Base-by-base conservation (phyloP, 2,888 invertebrate species). In the Mamestra brassicae region DNA sequence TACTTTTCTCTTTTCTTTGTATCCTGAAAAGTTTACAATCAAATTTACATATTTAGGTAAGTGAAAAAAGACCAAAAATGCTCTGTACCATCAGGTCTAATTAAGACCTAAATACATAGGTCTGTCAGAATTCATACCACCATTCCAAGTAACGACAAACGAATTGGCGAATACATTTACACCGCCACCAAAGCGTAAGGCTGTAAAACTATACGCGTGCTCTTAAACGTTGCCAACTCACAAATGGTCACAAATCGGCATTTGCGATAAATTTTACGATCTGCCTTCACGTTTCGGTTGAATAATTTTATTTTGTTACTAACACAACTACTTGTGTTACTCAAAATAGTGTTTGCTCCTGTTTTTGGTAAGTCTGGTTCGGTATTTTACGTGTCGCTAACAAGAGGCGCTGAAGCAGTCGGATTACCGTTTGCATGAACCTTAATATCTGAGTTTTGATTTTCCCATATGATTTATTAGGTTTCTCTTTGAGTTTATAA, bases 251-350 rank as follows among this genome's bases (percentile, higher is more conserved):
- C 76, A 85, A 76, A 69, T 76, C 87, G 61, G 34, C 62, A 70
- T 80, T 76, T 15, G 72, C 87, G 71, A 83, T 80, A 85, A 78
- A 77, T 61, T 85, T 85, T 72, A 85, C 85, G 87, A 85, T 36
- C 58, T 58, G 47, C 75, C 60, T 82, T 52, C 54, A 47, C 36
- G 77, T 70, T 82, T 66, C 13, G 57, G 65, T 85, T 61, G 36
- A 79, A 65, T 68, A 50, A 60, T 68, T 86, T 74, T 74, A 74
- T 86, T 84, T 85, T 76, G 58, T 65, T 67, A 45, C n/a, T 47
- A 58, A 70, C 66, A 17, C 36, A 74, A 10, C 60, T 69, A 71
- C 64, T 66, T 65, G 26, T 65, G 17, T 60, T 60, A 69, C 57
- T 60, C 13, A 47, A 71, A 71, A 85, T 78, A 75, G 66, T 69